Base-by-base conservation (phyloP, 2,113 vertebrate genomes). In the Calypte anna region DNA sequence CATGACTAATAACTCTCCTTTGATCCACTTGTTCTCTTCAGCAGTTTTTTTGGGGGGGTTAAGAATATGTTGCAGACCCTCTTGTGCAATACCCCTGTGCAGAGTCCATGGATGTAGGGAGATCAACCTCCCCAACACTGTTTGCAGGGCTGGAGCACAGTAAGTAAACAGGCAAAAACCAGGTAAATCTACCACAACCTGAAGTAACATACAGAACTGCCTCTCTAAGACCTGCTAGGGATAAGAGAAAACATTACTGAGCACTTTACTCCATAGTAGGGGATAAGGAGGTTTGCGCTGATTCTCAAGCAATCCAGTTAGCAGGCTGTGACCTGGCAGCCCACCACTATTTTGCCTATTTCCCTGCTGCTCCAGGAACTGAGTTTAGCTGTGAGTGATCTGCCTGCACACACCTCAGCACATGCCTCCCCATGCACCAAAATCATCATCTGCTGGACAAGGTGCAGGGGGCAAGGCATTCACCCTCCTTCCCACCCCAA, bases 261-360 rank as follows among this genome's bases (percentile, higher is more conserved):
- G 82, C 5, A 0, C n/a, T 58, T 88, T 64, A 70, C 22, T 72
- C 43, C 15, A 1, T 6, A 90, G 68, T 59, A 72, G n/a, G 62
- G 48, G 43, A 74, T 74, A 75, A 36, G 23, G 48, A 66, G 53
- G 19, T 88, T 72, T 91, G 43, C 85, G 58, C 88, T 91, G 68
- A 50, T 59, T 74, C 53, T 64, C 44, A 77, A 94, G 67, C n/a
- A 79, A 59, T 27, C 25, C 17, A 61, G 25, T 7, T 36, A 92
- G 48, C 38, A 84, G 83, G 43, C 66, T 86, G 90, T 44, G 79
- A 59, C 57, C 88, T 96, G 88, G 94, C 95, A 96, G 84, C 68
- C 23, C 76, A 70, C 23, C 3, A 6, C 21, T 46, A 24, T 64
- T 88, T 83, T 83, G 48, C 68, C 76, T 1, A 1, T 50, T 83